Evolutionary conservation across 30 jellyfish, hydroid and myxozoan genomes (phyloP).

Genomic region (Sanderia malayensis): DNA sequence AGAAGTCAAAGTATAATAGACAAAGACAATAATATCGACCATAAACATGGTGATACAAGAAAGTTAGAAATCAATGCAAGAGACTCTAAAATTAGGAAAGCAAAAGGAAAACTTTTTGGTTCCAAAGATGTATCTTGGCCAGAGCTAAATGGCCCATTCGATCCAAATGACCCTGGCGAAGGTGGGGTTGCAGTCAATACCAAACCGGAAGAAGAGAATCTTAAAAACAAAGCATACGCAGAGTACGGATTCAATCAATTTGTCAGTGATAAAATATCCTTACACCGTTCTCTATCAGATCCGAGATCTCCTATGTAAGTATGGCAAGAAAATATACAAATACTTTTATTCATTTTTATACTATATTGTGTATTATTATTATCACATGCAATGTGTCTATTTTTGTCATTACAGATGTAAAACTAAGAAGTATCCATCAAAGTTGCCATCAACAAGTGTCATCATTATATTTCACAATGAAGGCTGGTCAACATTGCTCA

Average conservation of each 20-base stretch:
- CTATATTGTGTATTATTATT: too few relatives aligned
- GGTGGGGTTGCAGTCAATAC: constrained; percentile 73
- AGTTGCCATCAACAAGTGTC: constrained; percentile 92
- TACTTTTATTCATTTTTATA: too few relatives aligned
- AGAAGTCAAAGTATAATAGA: neutral
- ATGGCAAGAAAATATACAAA: too few relatives aligned
- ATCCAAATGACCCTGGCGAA: constrained; percentile 86
- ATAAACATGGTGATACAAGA: neutral
- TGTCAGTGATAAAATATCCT: constrained; percentile 91
- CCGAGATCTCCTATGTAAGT: constrained; percentile 84
- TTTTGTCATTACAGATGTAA: constrained; percentile 57
- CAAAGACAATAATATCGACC: neutral
- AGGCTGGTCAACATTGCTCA: constrained; percentile 93
- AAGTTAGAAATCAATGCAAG: neutral
- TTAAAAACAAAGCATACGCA: constrained; percentile 71
- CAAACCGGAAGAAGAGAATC: constrained; percentile 67
- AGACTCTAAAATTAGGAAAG: neutral
- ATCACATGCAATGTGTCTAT: too few relatives aligned
- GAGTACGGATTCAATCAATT: constrained; percentile 96
- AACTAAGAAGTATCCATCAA: constrained; percentile 58
- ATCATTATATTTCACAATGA: constrained; percentile 92
- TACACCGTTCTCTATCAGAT: constrained; percentile 86
- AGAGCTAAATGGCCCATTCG: constrained; percentile 53
- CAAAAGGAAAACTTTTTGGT: too few relatives aligned
- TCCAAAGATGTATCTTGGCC: constrained; percentile 54